Evolutionary conservation across 2,888 invertebrate species (phyloP).

Genomic region (Epinotia brunnichana): DNA sequence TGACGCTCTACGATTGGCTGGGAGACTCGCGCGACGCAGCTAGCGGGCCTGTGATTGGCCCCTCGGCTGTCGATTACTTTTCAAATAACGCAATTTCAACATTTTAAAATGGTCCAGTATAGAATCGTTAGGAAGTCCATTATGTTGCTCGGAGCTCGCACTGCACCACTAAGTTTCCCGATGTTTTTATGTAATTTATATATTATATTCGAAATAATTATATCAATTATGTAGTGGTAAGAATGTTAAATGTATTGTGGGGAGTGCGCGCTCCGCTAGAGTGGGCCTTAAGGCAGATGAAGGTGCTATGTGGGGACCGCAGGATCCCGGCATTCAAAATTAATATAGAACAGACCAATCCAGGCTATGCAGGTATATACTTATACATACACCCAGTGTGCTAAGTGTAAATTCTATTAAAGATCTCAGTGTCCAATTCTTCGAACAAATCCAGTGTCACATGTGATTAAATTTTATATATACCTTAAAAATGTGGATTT

Average conservation of each 20-base stretch:
- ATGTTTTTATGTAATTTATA: constrained; percentile 37
- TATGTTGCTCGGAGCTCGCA: constrained; percentile 37
- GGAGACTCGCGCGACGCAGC: constrained; percentile 5
- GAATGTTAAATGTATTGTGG: constrained; percentile 17
- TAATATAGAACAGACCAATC: constrained; percentile 50
- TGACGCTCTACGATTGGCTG: constrained; percentile 19
- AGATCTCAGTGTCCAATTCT: constrained; percentile 80
- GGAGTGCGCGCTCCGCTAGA: constrained; percentile 34
- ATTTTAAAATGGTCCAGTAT: constrained; percentile 24
- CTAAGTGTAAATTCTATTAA: constrained; percentile 57
- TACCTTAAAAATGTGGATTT: constrained; percentile 68
- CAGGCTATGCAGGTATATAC: constrained; percentile 56
- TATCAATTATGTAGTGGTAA: constrained; percentile 41
- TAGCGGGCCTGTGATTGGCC: not conserved
- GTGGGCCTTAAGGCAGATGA: constrained; percentile 1
- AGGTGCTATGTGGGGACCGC: constrained; percentile 75
- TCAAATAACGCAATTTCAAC: constrained; percentile 17
- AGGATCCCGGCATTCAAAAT: constrained; percentile 20
- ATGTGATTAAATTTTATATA: constrained; percentile 73
- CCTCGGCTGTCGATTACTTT: constrained; percentile 14
- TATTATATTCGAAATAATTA: constrained; percentile 40
- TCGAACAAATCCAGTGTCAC: constrained; percentile 80
- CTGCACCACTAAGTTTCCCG: constrained; percentile 28
- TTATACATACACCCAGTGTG: constrained; percentile 63
- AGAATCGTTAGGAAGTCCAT: constrained; percentile 23